Evolutionary conservation across 2,888 invertebrate genomes (phyloP).

Genomic region (Melanophora roralis): DNA sequence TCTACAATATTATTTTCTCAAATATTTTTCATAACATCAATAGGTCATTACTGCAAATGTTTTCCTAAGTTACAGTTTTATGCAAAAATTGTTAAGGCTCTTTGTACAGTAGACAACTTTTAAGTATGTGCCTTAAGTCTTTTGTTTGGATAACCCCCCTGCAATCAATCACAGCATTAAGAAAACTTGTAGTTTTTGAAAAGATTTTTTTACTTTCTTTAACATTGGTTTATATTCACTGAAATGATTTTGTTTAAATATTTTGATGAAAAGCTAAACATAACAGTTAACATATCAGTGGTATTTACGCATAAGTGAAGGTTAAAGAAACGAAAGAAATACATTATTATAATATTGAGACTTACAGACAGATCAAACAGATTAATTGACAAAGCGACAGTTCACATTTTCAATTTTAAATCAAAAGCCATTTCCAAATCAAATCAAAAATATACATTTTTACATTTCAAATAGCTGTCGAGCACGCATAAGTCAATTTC

Average conservation of each 20-base stretch:
- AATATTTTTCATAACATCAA: slow-evolving; percentile 3
- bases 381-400: slow-evolving; percentile 8
- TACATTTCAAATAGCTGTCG: slow-evolving; percentile 5
- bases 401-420: too few species aligned
- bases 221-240: too few species aligned
- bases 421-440: slow-evolving; percentile 21
- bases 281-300: slow-evolving; percentile 20
- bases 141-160: slow-evolving; percentile 26
- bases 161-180: slow-evolving; percentile 29
- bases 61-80: neutral
- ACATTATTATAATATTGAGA: slow-evolving; percentile 2
- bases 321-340: slow-evolving; percentile 21
- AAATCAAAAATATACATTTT: slow-evolving; percentile 14
- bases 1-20: slow-evolving; percentile 2
- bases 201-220: too few species aligned
- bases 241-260: too few species aligned
- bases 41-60: slow-evolving; percentile 8
- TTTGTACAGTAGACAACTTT: neutral
- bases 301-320: slow-evolving; percentile 24
- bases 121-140: slow-evolving; percentile 46
- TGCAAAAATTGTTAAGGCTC: neutral
- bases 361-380: slow-evolving; percentile 9
- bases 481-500: too few species aligned
- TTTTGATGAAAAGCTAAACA: slow-evolving; percentile 27
- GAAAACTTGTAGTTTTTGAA: neutral